Evolutionary conservation across 2,888 invertebrate genomes (phyloP), one percentile per base, ranked within the genome.

Genomic region (Heliconius charithonia): DNA sequence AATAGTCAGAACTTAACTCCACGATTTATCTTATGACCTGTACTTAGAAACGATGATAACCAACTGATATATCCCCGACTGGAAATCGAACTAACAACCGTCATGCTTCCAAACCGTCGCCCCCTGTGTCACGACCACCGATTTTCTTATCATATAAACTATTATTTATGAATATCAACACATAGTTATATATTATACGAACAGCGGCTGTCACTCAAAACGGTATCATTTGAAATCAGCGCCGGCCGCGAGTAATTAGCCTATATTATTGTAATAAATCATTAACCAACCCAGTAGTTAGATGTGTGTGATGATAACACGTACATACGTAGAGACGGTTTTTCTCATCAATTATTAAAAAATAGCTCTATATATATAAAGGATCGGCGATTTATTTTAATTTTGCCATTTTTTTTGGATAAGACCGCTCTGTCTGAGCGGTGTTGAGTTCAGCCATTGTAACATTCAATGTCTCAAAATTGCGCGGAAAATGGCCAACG

Each of bases 191-290:
- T 9, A 27, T 63, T 7, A 45, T 12, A 3, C 13, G 32, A 59
- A 29, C 25, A 41, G 22, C 4, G 12, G 37, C 74, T 45, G 63
- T 74, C 74, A 65, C 41, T 74, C 73, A 56, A n/a, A 3, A 27
- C 74, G 41, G 27, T 74, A 74, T 74, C 74, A 63, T 45, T 27
- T 45, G 63, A 65, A 63, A 74, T 65, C 74, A 41, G 45, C 74
- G 45, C 41, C 16, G 41, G 63, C 62, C 62, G 41, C 69, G 41
- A 74, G 63, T 65, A 74, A 74, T 74, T 74, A 74, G 16, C 74
- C 74, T 65, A 74, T 65, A 74, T 74, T 74, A 74, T 74, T 74
- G 74, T 45, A 74, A 74, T 74, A 45, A 74, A 74, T 74, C 74
- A 74, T 74, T 41, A 62, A 74, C 27, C 19, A 27, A 63, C 29